These are phyloP conservation scores for Otus sunia DNA, from an alignment of 2,113 vertebrate genomes.

Conservation along the genomic window DNA sequence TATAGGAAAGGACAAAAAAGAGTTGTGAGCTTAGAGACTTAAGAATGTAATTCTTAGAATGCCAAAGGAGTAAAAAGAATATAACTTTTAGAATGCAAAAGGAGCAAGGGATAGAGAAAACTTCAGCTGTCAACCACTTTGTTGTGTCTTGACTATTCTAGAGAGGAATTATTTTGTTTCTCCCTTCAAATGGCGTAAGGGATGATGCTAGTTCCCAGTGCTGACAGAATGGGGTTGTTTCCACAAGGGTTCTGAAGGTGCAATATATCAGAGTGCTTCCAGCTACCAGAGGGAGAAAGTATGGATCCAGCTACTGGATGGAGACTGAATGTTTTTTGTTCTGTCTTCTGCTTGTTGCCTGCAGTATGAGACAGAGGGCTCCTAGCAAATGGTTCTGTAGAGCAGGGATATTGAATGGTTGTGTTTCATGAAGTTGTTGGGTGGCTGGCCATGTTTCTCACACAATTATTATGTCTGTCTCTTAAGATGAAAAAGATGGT, in stretches of 20 bases:
- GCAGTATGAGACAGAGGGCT: not conserved
- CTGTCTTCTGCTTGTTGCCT: not conserved
- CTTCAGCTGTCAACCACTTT: not conserved
- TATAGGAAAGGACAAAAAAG: not conserved
- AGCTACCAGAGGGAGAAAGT: not conserved
- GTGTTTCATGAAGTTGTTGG: not conserved
- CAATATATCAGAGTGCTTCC: not conserved
- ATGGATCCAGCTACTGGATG: not conserved
- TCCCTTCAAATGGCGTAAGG: not conserved
- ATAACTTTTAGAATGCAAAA: not conserved
- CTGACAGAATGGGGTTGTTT: not conserved
- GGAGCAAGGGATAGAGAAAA: not conserved
- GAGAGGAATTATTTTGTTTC: not conserved
- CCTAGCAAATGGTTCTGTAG: not conserved
- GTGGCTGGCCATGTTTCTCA: not conserved
- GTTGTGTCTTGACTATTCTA: not conserved
- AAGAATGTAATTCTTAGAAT: not conserved
- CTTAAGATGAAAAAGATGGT: constrained; percentile 91
- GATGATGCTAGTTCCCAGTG: not conserved
- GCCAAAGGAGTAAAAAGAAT: not conserved
- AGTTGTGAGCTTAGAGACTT: not conserved
- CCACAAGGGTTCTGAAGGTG: not conserved
- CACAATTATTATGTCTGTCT: not conserved
- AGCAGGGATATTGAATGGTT: not conserved
- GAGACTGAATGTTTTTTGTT: not conserved